Percentiles rank a stretch among this genome's conserved stretches.
phyloP scores from a whole-genome alignment of 2,888 invertebrate genomes.

The Vanessa cardui region DNA sequence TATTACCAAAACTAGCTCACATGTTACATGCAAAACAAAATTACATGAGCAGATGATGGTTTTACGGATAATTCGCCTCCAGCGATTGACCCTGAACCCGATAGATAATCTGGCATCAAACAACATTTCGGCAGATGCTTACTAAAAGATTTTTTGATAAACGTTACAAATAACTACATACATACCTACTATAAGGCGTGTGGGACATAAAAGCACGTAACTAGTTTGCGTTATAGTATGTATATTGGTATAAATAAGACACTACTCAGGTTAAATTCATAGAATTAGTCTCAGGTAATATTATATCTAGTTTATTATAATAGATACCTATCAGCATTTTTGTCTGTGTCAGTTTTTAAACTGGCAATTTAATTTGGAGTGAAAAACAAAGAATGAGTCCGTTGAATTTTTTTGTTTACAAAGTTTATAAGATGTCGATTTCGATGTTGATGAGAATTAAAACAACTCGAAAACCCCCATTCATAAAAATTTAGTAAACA shows the following conservation, averaged over 20 bases:
- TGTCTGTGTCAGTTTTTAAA: background rate
- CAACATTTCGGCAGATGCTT: slow-evolving; percentile 72
- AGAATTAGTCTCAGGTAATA: slow-evolving; percentile 4
- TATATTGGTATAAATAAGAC: slow-evolving; percentile 39
- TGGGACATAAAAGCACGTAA: slow-evolving; percentile 36
- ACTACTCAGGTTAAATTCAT: slow-evolving; percentile 31
- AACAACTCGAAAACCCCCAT: slow-evolving; percentile 4
- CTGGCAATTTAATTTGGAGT: background rate
- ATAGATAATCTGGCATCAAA: slow-evolving; percentile 63
- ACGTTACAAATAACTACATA: slow-evolving; percentile 8
- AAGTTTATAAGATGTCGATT: too few relatives aligned
- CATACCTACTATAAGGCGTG: slow-evolving; percentile 31
- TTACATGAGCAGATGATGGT: slow-evolving; percentile 55
- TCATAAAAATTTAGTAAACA: slow-evolving; percentile 8
- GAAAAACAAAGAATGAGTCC: too few relatives aligned
- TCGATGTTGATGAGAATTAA: too few relatives aligned
- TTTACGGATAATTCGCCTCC: slow-evolving; percentile 54
- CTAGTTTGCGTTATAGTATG: slow-evolving; percentile 22
- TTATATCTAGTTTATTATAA: background rate
- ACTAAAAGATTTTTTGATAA: slow-evolving; percentile 65
- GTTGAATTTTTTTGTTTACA: background rate
- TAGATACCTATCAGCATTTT: background rate
- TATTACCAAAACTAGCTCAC: slow-evolving; percentile 35
- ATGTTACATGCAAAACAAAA: slow-evolving; percentile 41
- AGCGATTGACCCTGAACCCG: slow-evolving; percentile 66